These are phyloP conservation scores for Bombus affinis DNA, from an alignment of 1,140 invertebrate genomes.

Conservation along the genomic window DNA sequence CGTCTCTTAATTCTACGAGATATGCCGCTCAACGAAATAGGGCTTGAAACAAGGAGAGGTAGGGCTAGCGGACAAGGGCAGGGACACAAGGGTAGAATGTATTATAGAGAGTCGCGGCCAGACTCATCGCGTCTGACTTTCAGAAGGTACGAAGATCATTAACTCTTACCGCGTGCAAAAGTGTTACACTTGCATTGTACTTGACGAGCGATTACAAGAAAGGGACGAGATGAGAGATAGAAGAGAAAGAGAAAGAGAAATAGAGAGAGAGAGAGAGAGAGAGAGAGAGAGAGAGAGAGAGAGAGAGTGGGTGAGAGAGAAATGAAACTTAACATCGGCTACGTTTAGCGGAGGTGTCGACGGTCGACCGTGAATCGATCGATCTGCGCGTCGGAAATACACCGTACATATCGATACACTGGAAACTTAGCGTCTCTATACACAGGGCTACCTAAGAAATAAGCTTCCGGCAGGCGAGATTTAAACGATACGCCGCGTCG, in stretches of 20 bases:
- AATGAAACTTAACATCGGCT: conserved; percentile 28
- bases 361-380: conserved; percentile 14
- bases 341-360: not conserved
- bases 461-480: conserved; percentile 57
- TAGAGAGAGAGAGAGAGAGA: not conserved
- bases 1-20: conserved; percentile 62
- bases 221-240: conserved; percentile 5
- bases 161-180: conserved; percentile 47
- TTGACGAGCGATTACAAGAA: conserved; percentile 62
- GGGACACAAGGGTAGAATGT: not conserved
- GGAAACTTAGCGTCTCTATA: conserved; percentile 4
- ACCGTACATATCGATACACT: conserved; percentile 17
- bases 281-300: not conserved
- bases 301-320: not conserved
- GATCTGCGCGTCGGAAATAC: conserved; percentile 34
- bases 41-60: conserved; percentile 32
- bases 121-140: conserved; percentile 10
- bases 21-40: conserved; percentile 59
- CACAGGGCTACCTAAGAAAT: conserved; percentile 51
- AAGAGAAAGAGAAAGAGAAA: conserved; percentile 1
- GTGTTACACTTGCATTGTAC: conserved; percentile 58
- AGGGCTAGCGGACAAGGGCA: conserved; percentile 16
- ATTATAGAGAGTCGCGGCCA: not conserved
- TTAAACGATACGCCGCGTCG: conserved; percentile 37
- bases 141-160: conserved; percentile 58